Evolutionary conservation across 2,113 vertebrate genomes (phyloP).

Genomic region (Periophthalmodon schlosseri): DNA sequence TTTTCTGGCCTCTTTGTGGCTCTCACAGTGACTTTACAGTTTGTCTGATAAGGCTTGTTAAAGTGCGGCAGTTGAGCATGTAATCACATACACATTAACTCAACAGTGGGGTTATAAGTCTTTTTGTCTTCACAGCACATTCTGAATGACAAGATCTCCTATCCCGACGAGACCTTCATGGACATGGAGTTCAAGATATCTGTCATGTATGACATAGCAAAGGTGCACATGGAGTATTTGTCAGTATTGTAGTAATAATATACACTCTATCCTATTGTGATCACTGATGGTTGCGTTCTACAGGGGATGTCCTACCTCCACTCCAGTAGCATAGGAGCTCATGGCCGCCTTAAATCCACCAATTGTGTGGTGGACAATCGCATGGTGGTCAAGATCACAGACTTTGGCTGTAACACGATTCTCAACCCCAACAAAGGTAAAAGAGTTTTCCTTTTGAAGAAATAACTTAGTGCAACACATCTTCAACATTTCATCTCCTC

Average conservation of each 20-base stretch:
- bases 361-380: conserved; percentile 96
- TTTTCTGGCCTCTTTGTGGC: conserved; percentile 10
- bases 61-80: conserved; percentile 2
- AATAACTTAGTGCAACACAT: neutral
- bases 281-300: neutral
- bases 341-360: conserved; percentile 94
- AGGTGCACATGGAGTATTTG: conserved; percentile 76
- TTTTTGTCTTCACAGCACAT: conserved; percentile 79
- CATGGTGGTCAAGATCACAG: conserved; percentile 99
- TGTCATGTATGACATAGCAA: conserved; percentile 96
- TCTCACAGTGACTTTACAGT: conserved; percentile 19
- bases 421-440: conserved; percentile 84
- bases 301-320: conserved; percentile 98
- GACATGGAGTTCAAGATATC: conserved; percentile 99
- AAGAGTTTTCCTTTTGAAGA: neutral
- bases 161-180: conserved; percentile 97
- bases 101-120: neutral
- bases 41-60: conserved; percentile 18
- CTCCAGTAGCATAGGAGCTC: conserved; percentile 89
- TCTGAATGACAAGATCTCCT: conserved; percentile 93
- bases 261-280: neutral
- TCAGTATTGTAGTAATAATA: neutral
- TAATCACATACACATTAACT: conserved; percentile 4
- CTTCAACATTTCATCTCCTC: neutral
- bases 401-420: conserved; percentile 94